Percentiles rank a stretch among this genome's conserved stretches.
Conservation (phyloP, 2,888 invertebrate genomes). For the Dolichomitus sp. region DNA sequence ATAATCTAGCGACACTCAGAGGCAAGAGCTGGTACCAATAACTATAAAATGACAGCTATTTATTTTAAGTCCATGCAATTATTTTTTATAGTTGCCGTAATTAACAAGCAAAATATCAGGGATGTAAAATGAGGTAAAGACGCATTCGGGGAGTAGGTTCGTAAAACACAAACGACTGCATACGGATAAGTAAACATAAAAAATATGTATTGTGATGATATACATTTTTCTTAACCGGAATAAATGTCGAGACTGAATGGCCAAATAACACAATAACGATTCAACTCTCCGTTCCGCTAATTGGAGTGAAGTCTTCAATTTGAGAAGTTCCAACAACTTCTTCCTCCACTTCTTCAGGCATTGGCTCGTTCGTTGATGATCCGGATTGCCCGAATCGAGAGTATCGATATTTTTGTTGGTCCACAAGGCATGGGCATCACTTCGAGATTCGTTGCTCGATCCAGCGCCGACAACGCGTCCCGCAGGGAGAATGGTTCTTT, state of each 20-base stretch:
- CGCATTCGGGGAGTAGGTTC: background rate
- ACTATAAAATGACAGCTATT: too few relatives aligned
- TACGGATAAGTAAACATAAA: background rate
- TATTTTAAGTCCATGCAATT: too few relatives aligned
- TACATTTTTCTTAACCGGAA: background rate
- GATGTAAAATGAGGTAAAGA: too few relatives aligned
- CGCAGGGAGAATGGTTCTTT: conserved; percentile 41
- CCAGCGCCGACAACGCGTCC: conserved; percentile 21
- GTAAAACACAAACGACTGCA: background rate
- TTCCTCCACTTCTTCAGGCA: conserved; percentile 4
- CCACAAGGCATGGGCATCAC: background rate
- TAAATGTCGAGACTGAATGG: background rate
- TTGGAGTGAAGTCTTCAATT: conserved; percentile 29
- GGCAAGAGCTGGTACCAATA: too few relatives aligned
- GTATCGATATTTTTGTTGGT: conserved; percentile 37
- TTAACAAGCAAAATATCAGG: too few relatives aligned
- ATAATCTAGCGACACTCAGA: too few relatives aligned
- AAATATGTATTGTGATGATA: background rate
- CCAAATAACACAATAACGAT: conserved; percentile 15
- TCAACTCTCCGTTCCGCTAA: conserved; percentile 33
- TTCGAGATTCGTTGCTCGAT: conserved; percentile 26
- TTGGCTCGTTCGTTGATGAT: conserved; percentile 7
- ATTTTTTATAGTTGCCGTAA: too few relatives aligned
- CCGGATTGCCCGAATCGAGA: conserved; percentile 45
- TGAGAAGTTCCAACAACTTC: conserved; percentile 3